Conservation (phyloP, 2,888 invertebrate genomes). For the Crematogaster levior region DNA sequence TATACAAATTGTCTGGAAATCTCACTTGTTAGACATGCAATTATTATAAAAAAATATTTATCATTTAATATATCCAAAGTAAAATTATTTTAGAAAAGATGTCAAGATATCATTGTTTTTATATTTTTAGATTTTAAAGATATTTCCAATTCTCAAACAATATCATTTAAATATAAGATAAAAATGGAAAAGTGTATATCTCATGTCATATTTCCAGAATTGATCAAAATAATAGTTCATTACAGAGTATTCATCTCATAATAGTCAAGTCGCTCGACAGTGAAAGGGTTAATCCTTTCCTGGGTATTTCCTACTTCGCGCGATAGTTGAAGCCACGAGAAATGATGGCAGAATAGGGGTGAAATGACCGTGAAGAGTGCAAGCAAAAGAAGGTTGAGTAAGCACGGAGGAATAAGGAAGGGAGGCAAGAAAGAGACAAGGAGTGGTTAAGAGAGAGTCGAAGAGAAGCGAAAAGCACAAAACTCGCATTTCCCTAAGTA, state of each 20-base stretch:
- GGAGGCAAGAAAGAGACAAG: conserved; percentile 24
- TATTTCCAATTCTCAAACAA: not conserved
- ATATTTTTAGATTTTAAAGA: not conserved
- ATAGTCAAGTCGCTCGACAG: not conserved
- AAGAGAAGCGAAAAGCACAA: conserved; percentile 74
- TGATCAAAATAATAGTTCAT: conserved; percentile 1
- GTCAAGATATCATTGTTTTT: not conserved
- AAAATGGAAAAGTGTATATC: too few relatives aligned
- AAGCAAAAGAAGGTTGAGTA: conserved; percentile 23
- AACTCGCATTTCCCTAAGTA: conserved; percentile 82
- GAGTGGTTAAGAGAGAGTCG: conserved; percentile 51
- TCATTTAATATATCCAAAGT: not conserved
- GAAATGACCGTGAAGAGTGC: conserved; percentile 25
- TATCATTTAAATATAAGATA: too few relatives aligned
- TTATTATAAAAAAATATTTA: conserved; percentile 21
- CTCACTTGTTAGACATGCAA: too few relatives aligned
- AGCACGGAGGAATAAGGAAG: not conserved
- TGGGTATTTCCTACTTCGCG: conserved; percentile 22
- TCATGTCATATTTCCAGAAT: not conserved
- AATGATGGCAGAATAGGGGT: conserved; percentile 35
- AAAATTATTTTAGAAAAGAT: not conserved
- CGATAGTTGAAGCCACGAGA: conserved; percentile 54
- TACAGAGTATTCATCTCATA: not conserved
- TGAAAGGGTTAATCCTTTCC: conserved; percentile 1
- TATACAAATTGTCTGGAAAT: conserved; percentile 11